A percentile compares a stretch with the other conserved stretches of the same genome.
phyloP scores from a whole-genome alignment of 37 sponge, comb jelly and placozoan species.

The Diacarnus erythraeanus region DNA sequence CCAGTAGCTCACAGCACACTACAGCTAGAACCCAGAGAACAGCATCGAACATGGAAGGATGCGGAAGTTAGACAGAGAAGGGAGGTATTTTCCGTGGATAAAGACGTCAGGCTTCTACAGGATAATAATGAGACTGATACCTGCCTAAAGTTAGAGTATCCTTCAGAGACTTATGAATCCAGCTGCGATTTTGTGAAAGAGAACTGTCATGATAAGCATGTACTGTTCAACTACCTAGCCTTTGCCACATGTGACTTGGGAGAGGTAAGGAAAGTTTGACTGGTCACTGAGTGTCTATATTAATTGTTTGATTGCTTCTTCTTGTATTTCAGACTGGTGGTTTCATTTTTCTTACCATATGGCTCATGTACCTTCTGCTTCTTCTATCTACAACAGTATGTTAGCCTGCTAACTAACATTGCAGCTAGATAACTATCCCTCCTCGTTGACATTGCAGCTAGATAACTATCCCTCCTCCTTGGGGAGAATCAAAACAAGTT shows the following conservation, averaged over 20 bases:
- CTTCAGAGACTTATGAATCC: conserved; percentile 13
- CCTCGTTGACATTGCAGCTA: too few species aligned
- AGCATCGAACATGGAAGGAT: too few species aligned
- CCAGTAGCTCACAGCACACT: background rate
- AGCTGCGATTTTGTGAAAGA: conserved; percentile 6
- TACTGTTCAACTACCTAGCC: conserved; percentile 20
- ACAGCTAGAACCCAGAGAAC: background rate
- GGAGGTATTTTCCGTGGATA: too few species aligned
- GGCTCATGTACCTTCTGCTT: conserved; percentile 69
- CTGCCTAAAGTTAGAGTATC: too few species aligned
- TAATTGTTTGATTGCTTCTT: background rate
- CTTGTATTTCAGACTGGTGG: conserved; percentile 42
- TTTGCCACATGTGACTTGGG: background rate
- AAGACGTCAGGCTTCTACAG: too few species aligned
- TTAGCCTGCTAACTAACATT: background rate
- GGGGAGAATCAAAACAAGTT: background rate
- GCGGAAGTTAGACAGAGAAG: too few species aligned
- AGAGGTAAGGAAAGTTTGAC: conserved; percentile 13
- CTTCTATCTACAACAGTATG: conserved; percentile 79
- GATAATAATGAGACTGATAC: background rate
- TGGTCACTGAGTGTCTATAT: background rate
- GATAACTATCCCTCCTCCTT: too few species aligned
- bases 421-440: background rate
- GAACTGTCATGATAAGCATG: conserved; percentile 4
- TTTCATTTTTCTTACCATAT: conserved; percentile 54